phyloP scores from a whole-genome alignment of 2,888 invertebrate species.

The Cordilura impudica region DNA sequence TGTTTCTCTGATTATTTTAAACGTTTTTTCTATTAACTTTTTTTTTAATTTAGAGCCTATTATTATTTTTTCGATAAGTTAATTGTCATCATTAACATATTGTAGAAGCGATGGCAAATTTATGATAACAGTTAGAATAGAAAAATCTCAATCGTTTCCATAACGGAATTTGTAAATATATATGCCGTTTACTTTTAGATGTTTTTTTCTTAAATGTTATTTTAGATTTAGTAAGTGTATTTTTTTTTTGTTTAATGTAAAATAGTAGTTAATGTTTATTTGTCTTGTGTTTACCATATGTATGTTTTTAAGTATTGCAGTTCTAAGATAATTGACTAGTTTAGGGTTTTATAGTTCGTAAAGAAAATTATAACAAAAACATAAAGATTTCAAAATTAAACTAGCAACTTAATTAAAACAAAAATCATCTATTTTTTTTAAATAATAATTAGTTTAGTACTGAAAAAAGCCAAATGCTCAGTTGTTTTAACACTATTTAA shows the following conservation, averaged over 20 bases:
- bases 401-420: constrained; percentile 39
- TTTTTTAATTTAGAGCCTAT: no score
- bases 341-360: constrained; percentile 44
- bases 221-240: background rate
- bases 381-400: constrained; percentile 11
- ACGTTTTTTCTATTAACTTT: no score
- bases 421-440: constrained; percentile 11
- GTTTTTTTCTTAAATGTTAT: background rate
- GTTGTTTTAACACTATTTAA: constrained; percentile 20
- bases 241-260: background rate
- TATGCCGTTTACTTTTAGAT: background rate
- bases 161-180: no score
- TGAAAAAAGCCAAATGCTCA: constrained; percentile 61
- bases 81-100: no score
- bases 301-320: constrained; percentile 52
- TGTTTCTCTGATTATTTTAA: no score
- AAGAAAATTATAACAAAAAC: constrained; percentile 5
- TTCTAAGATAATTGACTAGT: constrained; percentile 64
- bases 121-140: no score
- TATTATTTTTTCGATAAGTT: no score
- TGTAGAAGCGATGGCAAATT: no score
- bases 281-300: constrained; percentile 5
- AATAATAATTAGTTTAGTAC: constrained; percentile 1
- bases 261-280: background rate
- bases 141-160: no score